Percentiles rank a stretch among this genome's conserved stretches.
phyloP scores from a whole-genome alignment of 2,113 vertebrate genomes.

The Corythaixoides concolor region DNA sequence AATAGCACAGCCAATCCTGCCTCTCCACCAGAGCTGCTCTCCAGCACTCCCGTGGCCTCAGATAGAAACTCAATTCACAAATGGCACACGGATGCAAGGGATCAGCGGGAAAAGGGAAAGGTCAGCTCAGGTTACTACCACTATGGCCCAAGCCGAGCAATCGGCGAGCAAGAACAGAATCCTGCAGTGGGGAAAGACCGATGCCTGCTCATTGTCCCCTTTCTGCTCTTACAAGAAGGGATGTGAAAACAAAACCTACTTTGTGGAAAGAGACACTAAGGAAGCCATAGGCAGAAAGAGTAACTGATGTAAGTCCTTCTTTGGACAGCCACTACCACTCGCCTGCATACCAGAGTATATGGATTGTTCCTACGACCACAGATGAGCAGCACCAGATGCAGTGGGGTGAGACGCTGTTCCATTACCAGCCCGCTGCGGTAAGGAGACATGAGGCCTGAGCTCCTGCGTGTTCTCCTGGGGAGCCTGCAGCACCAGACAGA shows the following conservation, averaged over 20 bases:
- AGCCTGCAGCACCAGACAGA: background rate
- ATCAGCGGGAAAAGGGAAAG: background rate
- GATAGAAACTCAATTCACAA: background rate
- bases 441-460: background rate
- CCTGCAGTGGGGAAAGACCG: background rate
- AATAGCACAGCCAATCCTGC: constrained; percentile 26
- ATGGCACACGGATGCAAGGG: background rate
- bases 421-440: background rate
- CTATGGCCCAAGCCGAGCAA: background rate
- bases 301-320: background rate
- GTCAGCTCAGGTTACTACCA: background rate
- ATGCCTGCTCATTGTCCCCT: rapidly evolving
- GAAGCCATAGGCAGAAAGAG: background rate
- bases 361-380: background rate
- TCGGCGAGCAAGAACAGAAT: background rate
- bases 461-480: background rate
- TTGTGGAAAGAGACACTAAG: background rate
- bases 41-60: background rate
- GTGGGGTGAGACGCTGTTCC: background rate
- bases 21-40: background rate
- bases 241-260: background rate
- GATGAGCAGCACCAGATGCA: rapidly evolving
- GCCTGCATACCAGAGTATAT: background rate
- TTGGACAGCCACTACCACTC: background rate
- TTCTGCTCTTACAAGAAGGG: background rate